These are phyloP conservation scores for Sander vitreus DNA, from an alignment of 2,113 vertebrate species.

Conservation along the genomic window DNA sequence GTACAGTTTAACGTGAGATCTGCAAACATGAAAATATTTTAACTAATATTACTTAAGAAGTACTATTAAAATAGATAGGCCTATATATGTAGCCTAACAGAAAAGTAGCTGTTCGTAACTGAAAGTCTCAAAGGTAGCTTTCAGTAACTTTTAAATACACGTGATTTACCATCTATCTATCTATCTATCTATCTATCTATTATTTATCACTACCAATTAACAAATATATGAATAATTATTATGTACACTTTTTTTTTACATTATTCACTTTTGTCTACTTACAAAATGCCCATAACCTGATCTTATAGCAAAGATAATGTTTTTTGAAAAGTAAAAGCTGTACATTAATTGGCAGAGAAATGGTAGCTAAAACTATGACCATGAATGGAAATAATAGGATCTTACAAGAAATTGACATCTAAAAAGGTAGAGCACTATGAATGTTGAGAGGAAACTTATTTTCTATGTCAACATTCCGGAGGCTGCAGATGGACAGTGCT, in stretches of 20 bases:
- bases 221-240: background rate
- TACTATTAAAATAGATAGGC: background rate
- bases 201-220: background rate
- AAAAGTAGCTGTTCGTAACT: background rate
- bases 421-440: background rate
- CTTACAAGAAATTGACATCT: background rate
- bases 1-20: background rate
- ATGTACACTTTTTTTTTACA: background rate
- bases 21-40: background rate
- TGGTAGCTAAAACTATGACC: background rate
- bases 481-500: background rate
- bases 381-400: background rate
- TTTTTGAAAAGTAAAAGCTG: background rate
- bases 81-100: background rate
- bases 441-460: background rate
- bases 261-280: background rate
- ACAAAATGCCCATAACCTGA: background rate
- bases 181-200: background rate
- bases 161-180: background rate
- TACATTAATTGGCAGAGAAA: background rate
- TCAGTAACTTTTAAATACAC: background rate
- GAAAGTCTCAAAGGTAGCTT: background rate
- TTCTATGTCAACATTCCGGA: background rate
- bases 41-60: too few relatives aligned
- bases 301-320: background rate